A percentile compares a stretch with the other conserved stretches of the same genome.
phyloP scores from a whole-genome alignment of 2,113 vertebrate species.

The Toxotes jaculatrix region DNA sequence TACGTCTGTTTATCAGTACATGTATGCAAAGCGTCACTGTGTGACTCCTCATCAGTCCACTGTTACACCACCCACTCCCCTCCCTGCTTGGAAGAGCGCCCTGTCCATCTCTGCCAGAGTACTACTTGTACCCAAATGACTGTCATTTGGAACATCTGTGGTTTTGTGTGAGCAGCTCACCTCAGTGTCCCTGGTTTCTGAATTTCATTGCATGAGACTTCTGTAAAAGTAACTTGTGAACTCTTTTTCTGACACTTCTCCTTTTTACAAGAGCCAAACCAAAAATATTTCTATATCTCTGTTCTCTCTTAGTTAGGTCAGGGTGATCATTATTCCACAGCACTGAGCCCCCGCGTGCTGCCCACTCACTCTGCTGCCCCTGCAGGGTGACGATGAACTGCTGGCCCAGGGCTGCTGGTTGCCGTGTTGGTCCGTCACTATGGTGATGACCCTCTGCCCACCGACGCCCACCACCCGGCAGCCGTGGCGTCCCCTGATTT shows the following conservation, averaged over 20 bases:
- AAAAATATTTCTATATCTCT: neutral
- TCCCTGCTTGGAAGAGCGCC: too few species aligned
- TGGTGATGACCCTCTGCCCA: constrained; percentile 85
- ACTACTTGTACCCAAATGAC: too few species aligned
- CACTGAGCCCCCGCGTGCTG: neutral
- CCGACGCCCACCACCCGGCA: constrained; percentile 73
- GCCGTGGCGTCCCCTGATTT: constrained; percentile 73
- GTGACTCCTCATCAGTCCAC: too few species aligned
- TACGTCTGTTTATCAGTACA: neutral
- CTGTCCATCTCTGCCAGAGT: too few species aligned
- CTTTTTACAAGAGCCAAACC: neutral
- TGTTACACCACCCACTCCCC: too few species aligned
- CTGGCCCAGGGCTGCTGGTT: constrained; percentile 72
- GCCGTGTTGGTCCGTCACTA: constrained; percentile 83
- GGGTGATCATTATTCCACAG: constrained; percentile 4
- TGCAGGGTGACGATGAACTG: constrained; percentile 84
- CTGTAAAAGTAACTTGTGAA: too few species aligned
- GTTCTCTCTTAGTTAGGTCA: neutral
- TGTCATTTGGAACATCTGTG: too few species aligned
- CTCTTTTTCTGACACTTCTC: neutral
- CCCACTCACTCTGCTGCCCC: constrained; percentile 82
- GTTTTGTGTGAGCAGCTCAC: too few species aligned
- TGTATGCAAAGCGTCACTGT: neutral
- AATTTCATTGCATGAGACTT: too few species aligned
- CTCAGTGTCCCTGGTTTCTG: too few species aligned